phyloP scores from a whole-genome alignment of 2,888 invertebrate species.

The Ecdyonurus torrentis region DNA sequence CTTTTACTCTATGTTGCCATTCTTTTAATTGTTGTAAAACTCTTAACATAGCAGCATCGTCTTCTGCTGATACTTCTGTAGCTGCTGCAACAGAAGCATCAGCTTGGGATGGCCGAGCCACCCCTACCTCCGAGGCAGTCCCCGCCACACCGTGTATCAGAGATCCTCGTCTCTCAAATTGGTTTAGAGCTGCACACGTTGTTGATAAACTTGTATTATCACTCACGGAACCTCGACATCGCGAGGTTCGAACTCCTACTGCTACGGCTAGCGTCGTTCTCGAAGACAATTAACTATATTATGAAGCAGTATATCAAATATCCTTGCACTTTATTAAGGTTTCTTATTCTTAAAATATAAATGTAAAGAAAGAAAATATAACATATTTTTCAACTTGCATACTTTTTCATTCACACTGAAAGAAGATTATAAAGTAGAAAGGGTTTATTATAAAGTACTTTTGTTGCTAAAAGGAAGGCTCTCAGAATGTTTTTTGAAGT shows the following conservation, averaged over 20 bases:
- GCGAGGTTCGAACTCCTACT: neutral
- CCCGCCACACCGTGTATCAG: too few relatives aligned
- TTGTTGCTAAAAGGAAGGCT: too few relatives aligned
- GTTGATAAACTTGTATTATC: neutral
- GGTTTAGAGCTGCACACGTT: too few relatives aligned
- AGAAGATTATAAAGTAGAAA: too few relatives aligned
- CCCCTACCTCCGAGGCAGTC: constrained; percentile 22
- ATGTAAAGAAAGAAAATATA: too few relatives aligned
- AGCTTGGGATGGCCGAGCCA: constrained; percentile 21
- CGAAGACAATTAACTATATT: neutral
- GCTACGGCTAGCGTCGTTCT: neutral
- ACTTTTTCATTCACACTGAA: too few relatives aligned
- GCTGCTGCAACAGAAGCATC: constrained; percentile 20
- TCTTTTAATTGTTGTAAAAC: constrained; percentile 12
- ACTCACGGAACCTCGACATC: neutral
- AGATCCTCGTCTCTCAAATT: neutral
- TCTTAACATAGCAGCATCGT: constrained; percentile 12
- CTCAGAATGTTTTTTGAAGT: too few relatives aligned
- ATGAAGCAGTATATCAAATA: too few relatives aligned
- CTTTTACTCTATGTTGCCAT: constrained; percentile 13
- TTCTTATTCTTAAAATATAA: too few relatives aligned
- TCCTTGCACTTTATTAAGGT: too few relatives aligned
- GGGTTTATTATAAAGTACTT: too few relatives aligned
- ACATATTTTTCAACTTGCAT: too few relatives aligned
- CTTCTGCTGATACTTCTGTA: constrained; percentile 23